Base-by-base conservation (phyloP, 2,797 vertebrate genomes). In the Artibeus lituratus region DNA sequence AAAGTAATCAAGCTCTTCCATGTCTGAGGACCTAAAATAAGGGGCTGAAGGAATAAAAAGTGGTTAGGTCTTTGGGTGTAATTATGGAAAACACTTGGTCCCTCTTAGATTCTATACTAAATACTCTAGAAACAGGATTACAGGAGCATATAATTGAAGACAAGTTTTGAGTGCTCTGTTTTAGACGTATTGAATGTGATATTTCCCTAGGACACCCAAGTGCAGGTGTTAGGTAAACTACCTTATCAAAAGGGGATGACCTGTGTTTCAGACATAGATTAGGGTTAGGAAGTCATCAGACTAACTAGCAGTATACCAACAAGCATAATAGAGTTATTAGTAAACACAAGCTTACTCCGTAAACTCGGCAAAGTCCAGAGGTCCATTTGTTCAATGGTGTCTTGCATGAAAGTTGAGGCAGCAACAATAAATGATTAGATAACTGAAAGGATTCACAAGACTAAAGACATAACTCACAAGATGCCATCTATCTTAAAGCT, bases 1-100 rank as follows among this genome's bases (percentile, higher is more conserved):
- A 91, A 37, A 89, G 42, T 51, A 93, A 94, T 93, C 76, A 91
- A 91, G 49, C 47, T 47, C n/a, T 59, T 86, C 69, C 21, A 29
- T n/a, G 49, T 90, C 51, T 49, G 81, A 90, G 77, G n/a, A 65
- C 51, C 47, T 49, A 39, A 87, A 87, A 77, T 22, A 24, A 90
- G 19, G 21, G 16, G 39, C 44, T 55, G 49, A 35, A 69, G 51
- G 24, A 51, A 51, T 81, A 88, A 80, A 74, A 93, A 57, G 62
- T 14, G 18, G 29, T 12, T 47, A 16, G 65, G 39, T 67, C 22
- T 81, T 10, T 57, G 21, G 10, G 14, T 73, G 21, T 67, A 91
- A 87, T 83, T 59, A 78, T 37, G 65, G 11, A 55, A 35, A 5
- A 10, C 42, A 22, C 15, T 8, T 85, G 57, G 39, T 9, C 3